Percentiles rank a stretch among this genome's conserved stretches.
Conservation (phyloP, 2,113 vertebrate species). For the Oryzias woworae region DNA sequence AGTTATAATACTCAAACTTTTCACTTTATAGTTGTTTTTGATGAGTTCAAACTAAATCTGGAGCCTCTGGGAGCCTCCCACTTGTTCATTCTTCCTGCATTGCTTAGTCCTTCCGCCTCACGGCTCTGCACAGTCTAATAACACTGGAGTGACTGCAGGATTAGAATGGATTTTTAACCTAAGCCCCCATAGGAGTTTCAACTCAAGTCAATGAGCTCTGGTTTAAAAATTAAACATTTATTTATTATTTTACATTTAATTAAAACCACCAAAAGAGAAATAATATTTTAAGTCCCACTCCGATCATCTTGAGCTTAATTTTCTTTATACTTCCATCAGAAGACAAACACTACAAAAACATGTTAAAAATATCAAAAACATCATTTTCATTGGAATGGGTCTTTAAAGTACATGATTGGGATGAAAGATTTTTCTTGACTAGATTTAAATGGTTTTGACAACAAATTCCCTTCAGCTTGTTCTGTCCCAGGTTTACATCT, state of each 20-base stretch:
- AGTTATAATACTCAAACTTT: slow-evolving; percentile 36
- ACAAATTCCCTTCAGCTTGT: too few relatives aligned
- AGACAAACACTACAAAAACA: too few relatives aligned
- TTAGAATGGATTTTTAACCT: slow-evolving; percentile 71
- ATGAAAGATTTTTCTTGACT: too few relatives aligned
- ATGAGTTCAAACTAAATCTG: slow-evolving; percentile 31
- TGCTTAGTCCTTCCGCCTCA: slow-evolving; percentile 13
- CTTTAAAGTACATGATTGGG: too few relatives aligned
- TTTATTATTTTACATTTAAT: slow-evolving; percentile 34
- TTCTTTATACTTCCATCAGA: too few relatives aligned
- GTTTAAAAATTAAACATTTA: slow-evolving; percentile 23
- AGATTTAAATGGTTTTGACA: too few relatives aligned
- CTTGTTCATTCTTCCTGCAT: background rate
- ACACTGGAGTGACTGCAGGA: slow-evolving; percentile 32
- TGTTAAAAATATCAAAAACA: too few relatives aligned
- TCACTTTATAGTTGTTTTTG: slow-evolving; percentile 28
- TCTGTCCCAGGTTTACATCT: too few relatives aligned
- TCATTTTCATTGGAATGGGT: too few relatives aligned
- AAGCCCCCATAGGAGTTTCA: slow-evolving; percentile 48
- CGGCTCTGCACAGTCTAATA: slow-evolving; percentile 53
- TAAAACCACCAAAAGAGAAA: slow-evolving; percentile 30
- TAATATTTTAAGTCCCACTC: slow-evolving; percentile 17
- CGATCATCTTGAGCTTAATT: slow-evolving; percentile 13
- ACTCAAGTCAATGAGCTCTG: slow-evolving; percentile 25
- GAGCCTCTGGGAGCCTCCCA: slow-evolving; percentile 40